Evolutionary conservation across 2,113 vertebrate species (phyloP).

Genomic region (Cranoglanis bouderius): DNA sequence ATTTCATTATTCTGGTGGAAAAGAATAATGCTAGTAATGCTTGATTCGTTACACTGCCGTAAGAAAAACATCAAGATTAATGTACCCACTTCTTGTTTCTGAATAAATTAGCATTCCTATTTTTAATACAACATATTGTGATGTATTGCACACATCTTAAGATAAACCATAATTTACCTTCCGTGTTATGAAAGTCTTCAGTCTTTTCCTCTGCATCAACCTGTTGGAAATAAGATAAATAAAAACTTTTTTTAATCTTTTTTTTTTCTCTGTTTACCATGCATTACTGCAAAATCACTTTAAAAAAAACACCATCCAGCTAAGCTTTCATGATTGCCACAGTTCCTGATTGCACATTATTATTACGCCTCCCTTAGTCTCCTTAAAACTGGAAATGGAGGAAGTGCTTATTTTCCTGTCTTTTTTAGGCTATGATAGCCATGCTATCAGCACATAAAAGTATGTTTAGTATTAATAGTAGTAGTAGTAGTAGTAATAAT

Average conservation of each 20-base stretch:
- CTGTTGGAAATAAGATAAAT: neutral
- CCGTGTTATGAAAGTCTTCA: neutral
- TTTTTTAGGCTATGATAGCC: neutral
- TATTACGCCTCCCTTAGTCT: neutral
- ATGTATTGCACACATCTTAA: neutral
- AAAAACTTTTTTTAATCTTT: neutral
- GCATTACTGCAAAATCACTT: neutral
- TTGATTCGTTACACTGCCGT: too few species aligned
- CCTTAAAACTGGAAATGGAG: neutral
- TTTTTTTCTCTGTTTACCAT: neutral
- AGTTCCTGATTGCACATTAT: neutral
- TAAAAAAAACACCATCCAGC: neutral
- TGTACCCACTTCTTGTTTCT: neutral
- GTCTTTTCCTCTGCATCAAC: conserved; percentile 6
- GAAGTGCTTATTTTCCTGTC: neutral
- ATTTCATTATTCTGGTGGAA: too few species aligned
- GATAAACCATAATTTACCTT: conserved; percentile 58
- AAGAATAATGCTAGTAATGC: too few species aligned
- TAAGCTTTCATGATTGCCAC: neutral
- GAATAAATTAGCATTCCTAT: neutral
- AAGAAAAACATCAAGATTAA: neutral
- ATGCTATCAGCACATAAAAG: neutral
- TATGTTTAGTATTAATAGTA: neutral
- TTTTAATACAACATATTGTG: neutral
- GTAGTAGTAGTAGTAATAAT: too few species aligned